A percentile compares a stretch with the other conserved stretches of the same genome.
phyloP scores from a whole-genome alignment of 1,140 invertebrate genomes.

The Sitobion miscanthi region DNA sequence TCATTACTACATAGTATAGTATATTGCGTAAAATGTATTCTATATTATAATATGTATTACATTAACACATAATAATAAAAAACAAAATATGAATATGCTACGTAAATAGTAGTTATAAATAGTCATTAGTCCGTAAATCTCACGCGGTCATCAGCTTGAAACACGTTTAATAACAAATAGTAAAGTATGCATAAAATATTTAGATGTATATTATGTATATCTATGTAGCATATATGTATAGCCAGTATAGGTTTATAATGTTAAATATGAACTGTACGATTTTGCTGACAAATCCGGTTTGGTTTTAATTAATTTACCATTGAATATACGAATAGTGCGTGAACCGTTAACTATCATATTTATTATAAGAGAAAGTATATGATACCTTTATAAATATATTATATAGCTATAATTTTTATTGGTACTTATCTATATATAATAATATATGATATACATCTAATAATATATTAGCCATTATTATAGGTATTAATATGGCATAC shows the following conservation, averaged over 20 bases:
- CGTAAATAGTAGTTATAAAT: no score
- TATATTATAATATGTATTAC: background rate
- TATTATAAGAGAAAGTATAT: background rate
- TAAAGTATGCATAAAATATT: background rate
- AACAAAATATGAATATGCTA: background rate
- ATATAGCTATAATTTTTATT: no score
- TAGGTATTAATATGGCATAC: no score
- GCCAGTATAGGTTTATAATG: background rate
- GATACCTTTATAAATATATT: no score
- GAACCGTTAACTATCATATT: background rate
- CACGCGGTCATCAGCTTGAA: no score
- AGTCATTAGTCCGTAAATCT: background rate
- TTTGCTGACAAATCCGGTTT: background rate
- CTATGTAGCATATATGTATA: background rate
- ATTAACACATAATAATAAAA: background rate
- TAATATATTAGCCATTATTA: no score
- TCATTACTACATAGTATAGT: no score
- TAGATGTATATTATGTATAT: background rate
- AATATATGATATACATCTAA: no score
- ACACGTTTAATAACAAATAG: background rate
- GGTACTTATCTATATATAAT: no score
- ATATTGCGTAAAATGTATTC: background rate
- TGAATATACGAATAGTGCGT: background rate
- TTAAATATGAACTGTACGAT: background rate
- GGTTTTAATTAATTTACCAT: background rate